Conservation (phyloP, 2,888 invertebrate genomes). For the Phlogophora meticulosa region DNA sequence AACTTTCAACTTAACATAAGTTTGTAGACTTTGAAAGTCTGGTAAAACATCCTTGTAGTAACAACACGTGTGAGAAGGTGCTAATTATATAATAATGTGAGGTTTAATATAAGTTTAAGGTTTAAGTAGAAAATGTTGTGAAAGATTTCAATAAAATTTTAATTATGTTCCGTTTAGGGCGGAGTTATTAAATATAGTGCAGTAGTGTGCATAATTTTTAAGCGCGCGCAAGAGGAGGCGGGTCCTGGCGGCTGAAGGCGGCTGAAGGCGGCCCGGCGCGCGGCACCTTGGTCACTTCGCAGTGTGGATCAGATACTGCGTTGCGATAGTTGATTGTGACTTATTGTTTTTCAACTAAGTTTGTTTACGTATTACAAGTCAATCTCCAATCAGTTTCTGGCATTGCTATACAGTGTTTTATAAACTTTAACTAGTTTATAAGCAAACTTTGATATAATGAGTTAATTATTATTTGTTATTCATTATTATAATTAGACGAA, state of each 20-base stretch:
- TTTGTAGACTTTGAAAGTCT: conserved; percentile 3
- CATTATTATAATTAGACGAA: not conserved
- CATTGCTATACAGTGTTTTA: conserved; percentile 22
- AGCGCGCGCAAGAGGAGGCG: conserved; percentile 56
- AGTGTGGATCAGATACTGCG: conserved; percentile 31
- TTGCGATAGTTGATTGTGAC: not conserved
- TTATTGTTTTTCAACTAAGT: not conserved
- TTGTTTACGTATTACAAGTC: not conserved
- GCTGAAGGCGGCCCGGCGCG: conserved; percentile 28
- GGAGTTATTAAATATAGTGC: conserved; percentile 37
- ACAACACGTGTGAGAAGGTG: not conserved
- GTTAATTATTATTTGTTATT: conserved; percentile 33
- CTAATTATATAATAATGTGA: not conserved
- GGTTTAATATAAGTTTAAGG: not conserved
- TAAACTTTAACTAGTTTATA: conserved; percentile 4
- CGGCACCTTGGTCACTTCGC: conserved; percentile 15
- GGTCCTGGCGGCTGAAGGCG: conserved; percentile 20
- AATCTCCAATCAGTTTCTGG: not conserved
- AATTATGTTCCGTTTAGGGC: conserved; percentile 28
- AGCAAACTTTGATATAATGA: conserved; percentile 12
- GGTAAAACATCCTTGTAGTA: not conserved
- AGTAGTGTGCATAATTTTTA: conserved; percentile 21
- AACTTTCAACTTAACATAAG: not conserved
- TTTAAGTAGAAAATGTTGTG: not conserved
- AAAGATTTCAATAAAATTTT: not conserved